Conservation (phyloP, 2,888 invertebrate species). For the Arenicola marina region DNA sequence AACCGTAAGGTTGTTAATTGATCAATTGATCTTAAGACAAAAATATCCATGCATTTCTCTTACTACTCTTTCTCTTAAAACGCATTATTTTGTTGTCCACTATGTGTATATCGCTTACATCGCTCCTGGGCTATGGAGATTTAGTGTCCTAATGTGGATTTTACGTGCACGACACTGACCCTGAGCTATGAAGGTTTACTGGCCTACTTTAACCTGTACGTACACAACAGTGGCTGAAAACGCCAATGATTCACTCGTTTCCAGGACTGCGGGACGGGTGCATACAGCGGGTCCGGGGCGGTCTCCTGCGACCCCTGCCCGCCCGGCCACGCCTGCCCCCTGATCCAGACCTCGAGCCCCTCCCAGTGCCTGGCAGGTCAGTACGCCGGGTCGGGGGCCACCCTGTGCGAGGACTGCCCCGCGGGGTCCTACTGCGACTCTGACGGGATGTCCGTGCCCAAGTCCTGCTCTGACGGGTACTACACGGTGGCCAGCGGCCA, state of each 20-base stretch:
- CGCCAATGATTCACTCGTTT: not conserved
- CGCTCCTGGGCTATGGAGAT: not conserved
- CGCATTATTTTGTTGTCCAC: too few species aligned
- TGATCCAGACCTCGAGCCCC: slow-evolving; percentile 40
- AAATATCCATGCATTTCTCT: too few species aligned
- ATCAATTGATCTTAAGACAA: too few species aligned
- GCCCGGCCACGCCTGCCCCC: slow-evolving; percentile 44
- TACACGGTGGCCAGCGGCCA: slow-evolving; percentile 46
- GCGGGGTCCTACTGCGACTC: slow-evolving; percentile 53
- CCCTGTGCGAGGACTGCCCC: slow-evolving; percentile 46
- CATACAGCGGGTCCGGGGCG: slow-evolving; percentile 39
- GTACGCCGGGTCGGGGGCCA: slow-evolving; percentile 40
- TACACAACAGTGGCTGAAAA: not conserved
- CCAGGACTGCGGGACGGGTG: slow-evolving; percentile 11
- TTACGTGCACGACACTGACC: not conserved
- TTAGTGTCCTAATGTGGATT: not conserved
- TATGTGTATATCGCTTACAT: not conserved
- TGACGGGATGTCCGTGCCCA: slow-evolving; percentile 26
- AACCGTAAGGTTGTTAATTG: too few species aligned
- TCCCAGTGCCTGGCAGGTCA: slow-evolving; percentile 42
- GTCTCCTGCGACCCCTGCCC: slow-evolving; percentile 46
- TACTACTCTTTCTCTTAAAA: too few species aligned
- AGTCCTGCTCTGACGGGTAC: slow-evolving; percentile 47
- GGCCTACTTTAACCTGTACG: not conserved
- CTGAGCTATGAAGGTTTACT: not conserved